These are phyloP conservation scores for Urocolius indicus DNA, from an alignment of 2,113 vertebrate genomes.

Conservation along the genomic window DNA sequence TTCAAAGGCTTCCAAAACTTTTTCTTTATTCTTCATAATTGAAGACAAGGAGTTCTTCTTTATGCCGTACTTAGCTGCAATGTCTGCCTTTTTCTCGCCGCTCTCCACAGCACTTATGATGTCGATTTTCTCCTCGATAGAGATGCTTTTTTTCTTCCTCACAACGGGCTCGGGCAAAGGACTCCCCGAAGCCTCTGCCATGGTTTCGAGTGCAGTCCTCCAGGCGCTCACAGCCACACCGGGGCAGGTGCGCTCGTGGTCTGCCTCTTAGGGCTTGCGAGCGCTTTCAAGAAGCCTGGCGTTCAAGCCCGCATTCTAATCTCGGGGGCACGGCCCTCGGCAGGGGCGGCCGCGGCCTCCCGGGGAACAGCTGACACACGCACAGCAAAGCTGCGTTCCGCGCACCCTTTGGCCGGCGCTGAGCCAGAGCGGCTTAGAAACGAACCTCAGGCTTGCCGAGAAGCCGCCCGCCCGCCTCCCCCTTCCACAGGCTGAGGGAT, in stretches of 20 bases:
- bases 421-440: not conserved
- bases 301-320: not conserved
- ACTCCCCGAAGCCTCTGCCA: constrained; percentile 57
- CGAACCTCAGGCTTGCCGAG: not conserved
- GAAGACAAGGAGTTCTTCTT: constrained; percentile 80
- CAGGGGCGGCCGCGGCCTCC: not conserved
- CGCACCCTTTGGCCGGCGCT: not conserved
- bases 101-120: constrained; percentile 80
- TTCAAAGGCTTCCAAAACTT: constrained; percentile 78
- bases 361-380: not conserved
- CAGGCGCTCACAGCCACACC: not conserved
- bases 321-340: not conserved
- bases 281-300: not conserved
- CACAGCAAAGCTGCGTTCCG: not conserved
- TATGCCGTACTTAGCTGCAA: constrained; percentile 78
- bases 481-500: not conserved
- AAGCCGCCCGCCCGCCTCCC: too few species aligned
- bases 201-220: not conserved
- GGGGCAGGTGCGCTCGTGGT: not conserved
- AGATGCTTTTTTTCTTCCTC: constrained; percentile 78
- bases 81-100: constrained; percentile 75
- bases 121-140: constrained; percentile 78
- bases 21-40: constrained; percentile 81
- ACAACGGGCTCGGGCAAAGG: not conserved
- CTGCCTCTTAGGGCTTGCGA: not conserved